Evolutionary conservation across 2,113 vertebrate species (phyloP).

Genomic region (Bubo blakistoni): DNA sequence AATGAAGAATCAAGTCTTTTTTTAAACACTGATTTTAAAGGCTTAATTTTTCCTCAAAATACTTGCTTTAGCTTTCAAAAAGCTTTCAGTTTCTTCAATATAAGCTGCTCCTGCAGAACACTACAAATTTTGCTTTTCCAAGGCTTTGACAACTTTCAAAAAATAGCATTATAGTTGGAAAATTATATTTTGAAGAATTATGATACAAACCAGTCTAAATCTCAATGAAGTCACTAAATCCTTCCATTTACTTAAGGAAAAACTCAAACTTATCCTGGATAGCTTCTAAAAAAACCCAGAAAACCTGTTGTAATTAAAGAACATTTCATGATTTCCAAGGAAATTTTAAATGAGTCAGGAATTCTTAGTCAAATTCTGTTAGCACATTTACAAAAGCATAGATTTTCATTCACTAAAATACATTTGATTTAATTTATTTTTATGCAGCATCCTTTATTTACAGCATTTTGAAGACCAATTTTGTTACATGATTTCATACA

Average conservation of each 20-base stretch:
- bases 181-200: neutral
- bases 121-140: neutral
- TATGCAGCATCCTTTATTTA: neutral
- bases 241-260: neutral
- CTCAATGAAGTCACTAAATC: neutral
- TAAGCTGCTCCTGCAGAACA: neutral
- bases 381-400: neutral
- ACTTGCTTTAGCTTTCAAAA: conserved; percentile 2
- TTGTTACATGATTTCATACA: neutral
- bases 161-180: neutral
- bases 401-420: neutral
- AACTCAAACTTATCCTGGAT: neutral
- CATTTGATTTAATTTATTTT: neutral
- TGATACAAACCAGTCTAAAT: neutral
- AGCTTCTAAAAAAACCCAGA: neutral
- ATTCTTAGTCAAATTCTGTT: neutral
- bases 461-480: neutral
- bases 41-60: neutral
- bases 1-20: neutral
- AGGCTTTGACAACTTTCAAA: neutral
- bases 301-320: neutral
- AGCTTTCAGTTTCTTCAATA: neutral
- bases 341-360: neutral
- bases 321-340: neutral
- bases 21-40: neutral